Conservation (phyloP, 2,797 vertebrate genomes). For the Ibycter americanus region DNA sequence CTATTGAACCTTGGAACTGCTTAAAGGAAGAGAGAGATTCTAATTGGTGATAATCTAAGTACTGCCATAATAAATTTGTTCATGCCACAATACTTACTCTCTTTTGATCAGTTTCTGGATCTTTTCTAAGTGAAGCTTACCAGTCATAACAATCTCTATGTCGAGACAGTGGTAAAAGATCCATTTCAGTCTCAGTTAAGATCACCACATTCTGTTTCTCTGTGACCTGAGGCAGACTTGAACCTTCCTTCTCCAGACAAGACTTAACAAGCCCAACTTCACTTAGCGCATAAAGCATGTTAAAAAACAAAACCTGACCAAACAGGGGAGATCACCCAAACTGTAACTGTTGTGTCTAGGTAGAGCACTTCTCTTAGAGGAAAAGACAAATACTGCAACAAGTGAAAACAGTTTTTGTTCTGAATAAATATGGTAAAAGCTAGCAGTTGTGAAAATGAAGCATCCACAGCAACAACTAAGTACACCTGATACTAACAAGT, state of each 20-base stretch:
- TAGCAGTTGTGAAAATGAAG: background rate
- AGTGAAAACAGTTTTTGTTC: background rate
- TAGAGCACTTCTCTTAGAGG: background rate
- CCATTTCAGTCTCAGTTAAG: slow-evolving; percentile 55
- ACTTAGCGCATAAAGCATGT: background rate
- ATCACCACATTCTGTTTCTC: slow-evolving; percentile 50
- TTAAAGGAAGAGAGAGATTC: background rate
- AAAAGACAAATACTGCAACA: background rate
- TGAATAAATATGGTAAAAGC: background rate
- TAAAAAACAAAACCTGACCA: background rate
- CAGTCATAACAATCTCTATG: slow-evolving; percentile 45
- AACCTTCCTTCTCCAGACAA: slow-evolving; percentile 43
- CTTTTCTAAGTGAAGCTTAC: slow-evolving; percentile 13
- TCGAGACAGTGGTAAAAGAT: slow-evolving; percentile 61
- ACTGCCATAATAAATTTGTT: background rate
- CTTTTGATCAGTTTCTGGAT: slow-evolving; percentile 43
- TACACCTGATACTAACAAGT: background rate
- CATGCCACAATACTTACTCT: slow-evolving; percentile 5
- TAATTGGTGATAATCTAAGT: background rate
- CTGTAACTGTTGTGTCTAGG: background rate
- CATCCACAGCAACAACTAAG: background rate
- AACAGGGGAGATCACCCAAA: background rate
- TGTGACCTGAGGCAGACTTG: slow-evolving; percentile 52
- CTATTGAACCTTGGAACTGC: background rate
- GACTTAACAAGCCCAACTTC: slow-evolving; percentile 48